Percentiles rank a stretch among this genome's conserved stretches.
Evolutionary conservation across 2,113 vertebrate species (phyloP).

Genomic region (Gobius niger): DNA sequence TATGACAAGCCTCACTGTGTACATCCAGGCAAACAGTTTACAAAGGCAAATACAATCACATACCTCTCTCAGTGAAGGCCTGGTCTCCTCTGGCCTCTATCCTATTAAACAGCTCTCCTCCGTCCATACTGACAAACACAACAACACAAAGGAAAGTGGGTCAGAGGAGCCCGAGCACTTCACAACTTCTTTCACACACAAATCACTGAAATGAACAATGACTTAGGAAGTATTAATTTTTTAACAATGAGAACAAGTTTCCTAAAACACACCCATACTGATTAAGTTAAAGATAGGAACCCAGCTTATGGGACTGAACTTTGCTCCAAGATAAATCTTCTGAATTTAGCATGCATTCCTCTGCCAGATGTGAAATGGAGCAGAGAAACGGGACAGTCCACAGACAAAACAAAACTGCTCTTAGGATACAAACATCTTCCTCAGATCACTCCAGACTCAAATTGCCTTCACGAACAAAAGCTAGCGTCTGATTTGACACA

Average conservation of each 20-base stretch:
- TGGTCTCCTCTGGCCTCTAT: constrained; percentile 72
- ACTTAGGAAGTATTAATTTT: neutral
- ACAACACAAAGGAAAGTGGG: constrained; percentile 42
- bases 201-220: constrained; percentile 28
- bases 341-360: neutral
- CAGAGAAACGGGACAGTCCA: neutral
- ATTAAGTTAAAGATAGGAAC: no score
- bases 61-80: constrained; percentile 75
- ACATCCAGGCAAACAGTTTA: no score
- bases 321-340: no score
- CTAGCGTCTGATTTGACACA: no score
- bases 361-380: neutral
- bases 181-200: constrained; percentile 5
- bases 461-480: no score
- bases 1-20: no score
- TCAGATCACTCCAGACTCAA: no score
- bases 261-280: neutral
- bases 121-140: constrained; percentile 66
- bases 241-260: neutral
- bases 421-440: no score
- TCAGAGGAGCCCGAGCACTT: constrained; percentile 9
- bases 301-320: no score
- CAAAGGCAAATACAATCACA: neutral
- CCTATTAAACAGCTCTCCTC: constrained; percentile 72
- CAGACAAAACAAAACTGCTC: neutral